A percentile compares a stretch with the other conserved stretches of the same genome.
Conservation (phyloP, 2,113 vertebrate species). For the Columba janthina region DNA sequence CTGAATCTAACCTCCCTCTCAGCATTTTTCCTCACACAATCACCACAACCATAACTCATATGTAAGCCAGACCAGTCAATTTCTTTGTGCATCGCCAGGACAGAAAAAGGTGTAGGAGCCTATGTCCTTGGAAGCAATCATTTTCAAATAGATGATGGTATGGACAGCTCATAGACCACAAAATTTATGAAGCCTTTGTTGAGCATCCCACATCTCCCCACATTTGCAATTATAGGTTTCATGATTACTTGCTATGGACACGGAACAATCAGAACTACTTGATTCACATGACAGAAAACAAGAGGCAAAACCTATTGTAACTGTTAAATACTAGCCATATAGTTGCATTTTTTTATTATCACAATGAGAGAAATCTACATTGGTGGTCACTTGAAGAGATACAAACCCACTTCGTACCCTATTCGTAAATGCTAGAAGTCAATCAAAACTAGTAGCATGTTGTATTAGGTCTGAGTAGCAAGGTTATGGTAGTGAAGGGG, state of each 20-base stretch:
- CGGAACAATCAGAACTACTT: not conserved
- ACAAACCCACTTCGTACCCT: not conserved
- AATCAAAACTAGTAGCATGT: not conserved
- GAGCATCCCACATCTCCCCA: not conserved
- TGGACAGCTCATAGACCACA: not conserved
- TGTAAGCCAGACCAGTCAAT: not conserved
- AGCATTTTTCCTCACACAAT: not conserved
- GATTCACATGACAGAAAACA: not conserved
- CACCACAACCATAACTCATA: not conserved
- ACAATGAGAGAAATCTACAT: not conserved
- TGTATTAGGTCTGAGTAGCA: not conserved
- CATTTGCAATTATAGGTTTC: not conserved
- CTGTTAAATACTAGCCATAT: not conserved
- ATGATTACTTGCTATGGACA: not conserved
- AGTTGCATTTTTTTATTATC: not conserved
- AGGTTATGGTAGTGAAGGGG: too few species aligned
- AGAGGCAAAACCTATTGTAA: fast-evolving
- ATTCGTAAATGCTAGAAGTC: not conserved
- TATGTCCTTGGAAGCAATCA: not conserved
- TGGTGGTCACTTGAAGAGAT: not conserved
- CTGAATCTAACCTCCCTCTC: not conserved
- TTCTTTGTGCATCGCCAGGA: not conserved
- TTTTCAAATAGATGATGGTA: not conserved
- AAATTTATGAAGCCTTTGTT: not conserved
- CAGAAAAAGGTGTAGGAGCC: not conserved